phyloP scores from a whole-genome alignment of 2,888 invertebrate genomes.

The Calameuta filiformis region DNA sequence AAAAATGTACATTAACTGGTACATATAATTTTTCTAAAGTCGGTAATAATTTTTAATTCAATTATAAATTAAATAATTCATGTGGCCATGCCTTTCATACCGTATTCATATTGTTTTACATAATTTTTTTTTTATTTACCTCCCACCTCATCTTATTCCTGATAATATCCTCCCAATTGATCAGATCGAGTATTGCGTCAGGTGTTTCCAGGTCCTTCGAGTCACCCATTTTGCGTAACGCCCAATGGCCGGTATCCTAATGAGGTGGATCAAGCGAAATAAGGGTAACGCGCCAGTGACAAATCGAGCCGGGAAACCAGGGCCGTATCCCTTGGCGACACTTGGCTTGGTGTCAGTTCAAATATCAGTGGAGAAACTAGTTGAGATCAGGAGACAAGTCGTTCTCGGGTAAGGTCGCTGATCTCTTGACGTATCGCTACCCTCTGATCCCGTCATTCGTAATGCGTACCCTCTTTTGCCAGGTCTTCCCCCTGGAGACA shows the following conservation, averaged over 20 bases:
- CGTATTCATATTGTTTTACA: not conserved
- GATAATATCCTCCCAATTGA: not conserved
- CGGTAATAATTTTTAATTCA: no score
- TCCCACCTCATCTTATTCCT: not conserved
- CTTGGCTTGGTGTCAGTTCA: not conserved
- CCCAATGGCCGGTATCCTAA: not conserved
- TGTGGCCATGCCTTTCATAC: not conserved
- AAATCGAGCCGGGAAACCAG: not conserved
- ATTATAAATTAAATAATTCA: not conserved
- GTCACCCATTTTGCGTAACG: not conserved
- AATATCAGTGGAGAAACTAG: not conserved
- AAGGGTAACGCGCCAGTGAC: not conserved
- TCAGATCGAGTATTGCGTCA: not conserved
- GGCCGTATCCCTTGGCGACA: not conserved
- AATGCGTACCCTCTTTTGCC: not conserved
- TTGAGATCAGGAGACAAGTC: not conserved
- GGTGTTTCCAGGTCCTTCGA: not conserved
- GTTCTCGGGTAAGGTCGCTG: not conserved
- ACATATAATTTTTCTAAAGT: no score
- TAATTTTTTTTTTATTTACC: no score
- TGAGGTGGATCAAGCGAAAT: not conserved
- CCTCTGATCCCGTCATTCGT: slow-evolving; percentile 5
- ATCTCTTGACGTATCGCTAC: slow-evolving; percentile 1
- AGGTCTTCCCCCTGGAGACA: not conserved
- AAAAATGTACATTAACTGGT: no score